Conservation (phyloP, 2,888 invertebrate genomes). For the Odontothrips loti region DNA sequence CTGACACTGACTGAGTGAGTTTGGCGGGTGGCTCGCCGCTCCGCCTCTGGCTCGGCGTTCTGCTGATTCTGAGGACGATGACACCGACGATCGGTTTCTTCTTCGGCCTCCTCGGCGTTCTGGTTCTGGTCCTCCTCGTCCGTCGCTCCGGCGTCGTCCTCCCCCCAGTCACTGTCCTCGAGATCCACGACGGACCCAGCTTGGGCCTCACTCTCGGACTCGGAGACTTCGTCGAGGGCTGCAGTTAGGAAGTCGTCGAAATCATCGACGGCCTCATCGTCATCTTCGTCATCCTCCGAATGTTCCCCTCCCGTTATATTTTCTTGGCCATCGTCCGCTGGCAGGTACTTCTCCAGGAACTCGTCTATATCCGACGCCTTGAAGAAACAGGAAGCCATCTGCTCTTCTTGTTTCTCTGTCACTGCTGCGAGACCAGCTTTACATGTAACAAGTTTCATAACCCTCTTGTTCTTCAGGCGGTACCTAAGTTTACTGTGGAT, state of each 20-base stretch:
- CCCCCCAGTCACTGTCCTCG: not conserved
- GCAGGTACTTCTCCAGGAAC: not conserved
- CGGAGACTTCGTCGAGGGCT: not conserved
- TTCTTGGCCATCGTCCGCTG: not conserved
- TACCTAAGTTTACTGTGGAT: not conserved
- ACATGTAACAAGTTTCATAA: not conserved
- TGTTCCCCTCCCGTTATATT: too few relatives aligned
- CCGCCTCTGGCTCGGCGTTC: too few relatives aligned
- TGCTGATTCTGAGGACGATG: too few relatives aligned
- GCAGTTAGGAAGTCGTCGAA: not conserved
- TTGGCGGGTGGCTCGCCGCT: too few relatives aligned
- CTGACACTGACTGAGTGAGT: too few relatives aligned
- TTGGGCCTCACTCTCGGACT: not conserved
- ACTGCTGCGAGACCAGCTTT: not conserved
- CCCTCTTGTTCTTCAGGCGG: not conserved
- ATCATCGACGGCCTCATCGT: not conserved
- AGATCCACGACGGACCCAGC: not conserved
- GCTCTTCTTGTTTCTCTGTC: too few relatives aligned
- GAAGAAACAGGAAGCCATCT: not conserved
- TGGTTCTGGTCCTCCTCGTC: not conserved
- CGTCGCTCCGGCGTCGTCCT: not conserved
- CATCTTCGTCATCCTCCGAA: not conserved
- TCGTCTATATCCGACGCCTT: not conserved
- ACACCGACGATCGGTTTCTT: too few relatives aligned
- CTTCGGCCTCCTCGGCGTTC: too few relatives aligned